Conservation (phyloP, 2,113 vertebrate species). For the Mirza zaza region DNA sequence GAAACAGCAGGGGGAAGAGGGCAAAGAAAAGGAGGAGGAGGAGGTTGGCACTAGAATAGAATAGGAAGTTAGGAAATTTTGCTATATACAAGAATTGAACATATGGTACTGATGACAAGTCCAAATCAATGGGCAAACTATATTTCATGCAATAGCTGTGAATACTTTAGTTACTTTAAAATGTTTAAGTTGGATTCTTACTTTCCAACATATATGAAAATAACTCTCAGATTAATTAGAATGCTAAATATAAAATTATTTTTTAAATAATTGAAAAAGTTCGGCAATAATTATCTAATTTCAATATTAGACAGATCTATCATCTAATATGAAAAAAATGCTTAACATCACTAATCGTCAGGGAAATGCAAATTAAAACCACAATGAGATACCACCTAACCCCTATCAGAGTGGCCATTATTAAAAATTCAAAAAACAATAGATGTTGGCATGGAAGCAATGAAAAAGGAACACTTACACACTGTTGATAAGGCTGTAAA, state of each 20-base stretch:
- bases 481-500: no score
- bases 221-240: not conserved
- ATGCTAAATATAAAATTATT: not conserved
- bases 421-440: no score
- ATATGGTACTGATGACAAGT: not conserved
- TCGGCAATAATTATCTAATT: not conserved
- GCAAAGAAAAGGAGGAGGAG: not conserved
- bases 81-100: not conserved
- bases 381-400: no score
- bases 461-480: no score
- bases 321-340: not conserved
- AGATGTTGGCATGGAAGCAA: no score
- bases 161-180: not conserved
- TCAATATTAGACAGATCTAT: not conserved
- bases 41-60: not conserved
- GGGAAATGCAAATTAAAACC: no score
- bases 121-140: not conserved
- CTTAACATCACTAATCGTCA: no score
- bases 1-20: not conserved
- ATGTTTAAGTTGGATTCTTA: constrained; percentile 13
- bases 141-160: not conserved
- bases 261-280: not conserved
- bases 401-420: no score
- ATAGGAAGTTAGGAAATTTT: not conserved
- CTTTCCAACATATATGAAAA: not conserved